phyloP scores from a whole-genome alignment of 2,797 vertebrate genomes.

The Chaetodon trifasciatus region DNA sequence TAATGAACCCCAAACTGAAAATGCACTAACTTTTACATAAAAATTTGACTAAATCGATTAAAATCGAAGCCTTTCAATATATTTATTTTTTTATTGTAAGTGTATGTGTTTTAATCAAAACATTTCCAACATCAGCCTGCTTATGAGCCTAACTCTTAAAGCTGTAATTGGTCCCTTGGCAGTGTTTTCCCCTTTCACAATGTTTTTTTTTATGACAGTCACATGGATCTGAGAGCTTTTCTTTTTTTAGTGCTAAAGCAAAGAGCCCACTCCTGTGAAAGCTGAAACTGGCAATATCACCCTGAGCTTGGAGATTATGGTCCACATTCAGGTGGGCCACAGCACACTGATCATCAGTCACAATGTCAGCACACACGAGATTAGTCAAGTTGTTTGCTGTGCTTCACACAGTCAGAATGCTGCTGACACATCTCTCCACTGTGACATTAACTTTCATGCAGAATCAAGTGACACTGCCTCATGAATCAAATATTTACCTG shows the following conservation, averaged over 20 bases:
- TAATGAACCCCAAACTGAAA: conserved; percentile 35
- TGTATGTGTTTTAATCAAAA: conserved; percentile 51
- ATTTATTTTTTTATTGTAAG: not conserved
- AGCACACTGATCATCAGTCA: conserved; percentile 78
- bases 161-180: conserved; percentile 63
- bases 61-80: conserved; percentile 37
- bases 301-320: conserved; percentile 73
- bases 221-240: conserved; percentile 50
- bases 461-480: conserved; percentile 55
- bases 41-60: conserved; percentile 30
- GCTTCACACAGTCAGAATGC: conserved; percentile 67
- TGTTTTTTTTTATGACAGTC: conserved; percentile 55
- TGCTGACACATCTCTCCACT: conserved; percentile 72
- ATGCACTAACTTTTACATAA: conserved; percentile 14
- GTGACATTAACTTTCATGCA: conserved; percentile 71
- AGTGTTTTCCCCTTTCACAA: conserved; percentile 46
- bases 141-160: conserved; percentile 51
- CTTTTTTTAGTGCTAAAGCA: conserved; percentile 45
- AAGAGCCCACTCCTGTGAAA: conserved; percentile 64
- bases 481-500: conserved; percentile 72
- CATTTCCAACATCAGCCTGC: conserved; percentile 47
- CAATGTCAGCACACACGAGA: conserved; percentile 77
- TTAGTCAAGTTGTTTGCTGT: conserved; percentile 78
- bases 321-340: conserved; percentile 75
- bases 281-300: conserved; percentile 69